Evolutionary conservation across 2,888 invertebrate genomes (phyloP).

Genomic region (Asteroscopus sphinx): DNA sequence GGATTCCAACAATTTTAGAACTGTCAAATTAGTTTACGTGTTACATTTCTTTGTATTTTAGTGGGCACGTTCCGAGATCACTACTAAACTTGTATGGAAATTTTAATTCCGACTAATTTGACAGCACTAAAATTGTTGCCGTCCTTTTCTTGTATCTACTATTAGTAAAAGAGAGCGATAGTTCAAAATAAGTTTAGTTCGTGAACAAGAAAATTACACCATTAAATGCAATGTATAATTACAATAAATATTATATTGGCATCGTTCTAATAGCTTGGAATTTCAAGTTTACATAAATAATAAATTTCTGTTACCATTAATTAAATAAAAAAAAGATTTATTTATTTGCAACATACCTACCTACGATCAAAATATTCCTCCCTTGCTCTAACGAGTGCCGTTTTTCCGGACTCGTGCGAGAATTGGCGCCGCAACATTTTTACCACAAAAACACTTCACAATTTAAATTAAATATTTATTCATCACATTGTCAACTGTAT

Average conservation of each 20-base stretch:
- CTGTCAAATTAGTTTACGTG: no score
- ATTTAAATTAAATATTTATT: conserved; percentile 15
- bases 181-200: no score
- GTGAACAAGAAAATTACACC: no score
- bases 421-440: conserved; percentile 82
- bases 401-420: conserved; percentile 84
- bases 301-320: not conserved
- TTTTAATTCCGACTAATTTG: no score
- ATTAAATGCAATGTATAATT: conserved; percentile 1
- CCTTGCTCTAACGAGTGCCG: conserved; percentile 77
- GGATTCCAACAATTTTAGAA: no score
- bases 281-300: conserved; percentile 1
- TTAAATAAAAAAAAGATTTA: conserved; percentile 1
- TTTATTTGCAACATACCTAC: conserved; percentile 70
- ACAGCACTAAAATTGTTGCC: no score
- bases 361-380: conserved; percentile 82
- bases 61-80: no score
- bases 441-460: conserved; percentile 47
- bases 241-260: conserved; percentile 3
- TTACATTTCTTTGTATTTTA: no score
- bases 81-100: no score
- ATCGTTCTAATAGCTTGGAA: conserved; percentile 7
- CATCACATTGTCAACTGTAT: conserved; percentile 20
- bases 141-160: no score
- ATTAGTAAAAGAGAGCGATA: no score